Base-by-base conservation (phyloP, 2,888 invertebrate genomes). In the Hemistola chrysoprasaria region DNA sequence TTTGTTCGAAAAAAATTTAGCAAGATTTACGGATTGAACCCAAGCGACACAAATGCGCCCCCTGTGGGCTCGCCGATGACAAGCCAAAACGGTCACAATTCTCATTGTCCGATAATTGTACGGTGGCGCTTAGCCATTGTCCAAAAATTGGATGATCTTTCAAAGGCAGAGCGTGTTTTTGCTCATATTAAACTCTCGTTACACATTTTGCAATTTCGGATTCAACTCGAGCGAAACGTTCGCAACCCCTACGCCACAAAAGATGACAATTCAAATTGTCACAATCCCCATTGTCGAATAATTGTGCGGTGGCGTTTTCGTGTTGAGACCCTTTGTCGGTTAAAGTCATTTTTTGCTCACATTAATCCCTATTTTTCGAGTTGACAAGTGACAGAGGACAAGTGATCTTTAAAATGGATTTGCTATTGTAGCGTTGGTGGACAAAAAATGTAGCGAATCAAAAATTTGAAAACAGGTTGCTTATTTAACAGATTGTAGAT, bases 261-360 rank as follows among this genome's bases (percentile, higher is more conserved):
- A 65, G 60, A 65, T 71, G 66, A 73, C 75, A 75, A 68, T 70
- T 71, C 65, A 50, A 66, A 67, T 74, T 84, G 86, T 80, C 81
- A 84, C 80, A 78, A 78, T 65, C 33, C 43, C 46, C 47, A 53
- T 53, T 53, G 48, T 53, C 38, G 32, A 34, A 50, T 60, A 59
- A 75, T 75, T 70, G 68, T 70, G 54, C 65, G 73, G 78, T 86
- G 87, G 87, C 87, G 87, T 87, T 88, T 80, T 78, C 57, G 58
- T 73, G 71, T 78, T 76, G 73, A 79, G 57, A 68, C 49, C 55
- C 44, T 60, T 70, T 70, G 65, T 68, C 52, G 61, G 53, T 53
- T 58, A 75, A 79, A 83, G 81, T 82, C 80, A 80, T 55, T 70
- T 82, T 85, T 84, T 82, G 67, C 40, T 22, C 22, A 30, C 22